Percentiles rank a stretch among this genome's conserved stretches.
Conservation (phyloP, 2,113 vertebrate genomes). For the Mandrillus leucophaeus region DNA sequence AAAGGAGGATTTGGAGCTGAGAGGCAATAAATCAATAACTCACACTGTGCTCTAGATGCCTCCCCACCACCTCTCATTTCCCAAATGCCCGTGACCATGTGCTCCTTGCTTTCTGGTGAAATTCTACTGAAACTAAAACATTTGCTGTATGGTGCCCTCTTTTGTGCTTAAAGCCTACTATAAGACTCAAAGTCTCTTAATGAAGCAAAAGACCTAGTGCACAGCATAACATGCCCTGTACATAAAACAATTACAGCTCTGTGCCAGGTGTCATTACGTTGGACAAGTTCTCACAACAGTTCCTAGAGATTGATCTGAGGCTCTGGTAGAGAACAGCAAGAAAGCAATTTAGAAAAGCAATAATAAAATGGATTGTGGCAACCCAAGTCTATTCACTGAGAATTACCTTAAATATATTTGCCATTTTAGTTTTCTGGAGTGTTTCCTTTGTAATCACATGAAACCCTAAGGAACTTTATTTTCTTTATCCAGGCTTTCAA, state of each 20-base stretch:
- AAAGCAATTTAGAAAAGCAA: conserved; percentile 80
- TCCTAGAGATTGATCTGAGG: conserved; percentile 50
- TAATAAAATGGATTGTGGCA: conserved; percentile 67
- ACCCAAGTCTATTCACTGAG: conserved; percentile 70
- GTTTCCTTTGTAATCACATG: conserved; percentile 83
- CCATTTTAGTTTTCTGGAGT: conserved; percentile 78
- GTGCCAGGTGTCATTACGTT: conserved; percentile 69
- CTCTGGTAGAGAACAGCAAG: conserved; percentile 57
- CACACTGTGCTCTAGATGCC: neutral
- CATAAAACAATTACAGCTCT: conserved; percentile 57
- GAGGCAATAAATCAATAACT: neutral
- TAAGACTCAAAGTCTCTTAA: conserved; percentile 74
- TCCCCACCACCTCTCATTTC: neutral
- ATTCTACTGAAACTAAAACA: conserved; percentile 8
- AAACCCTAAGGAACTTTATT: conserved; percentile 76
- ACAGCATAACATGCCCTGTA: conserved; percentile 30
- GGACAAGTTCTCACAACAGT: conserved; percentile 69
- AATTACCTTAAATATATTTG: conserved; percentile 83
- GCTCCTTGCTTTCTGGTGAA: conserved; percentile 7
- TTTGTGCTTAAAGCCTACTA: conserved; percentile 67
- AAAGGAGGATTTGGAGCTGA: neutral
- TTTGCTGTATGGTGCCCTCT: conserved; percentile 21
- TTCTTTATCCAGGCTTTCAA: conserved; percentile 80
- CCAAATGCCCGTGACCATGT: neutral
- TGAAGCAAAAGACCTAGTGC: conserved; percentile 63